Evolutionary conservation across 2,888 invertebrate genomes (phyloP).

Genomic region (Masnerella sp.): DNA sequence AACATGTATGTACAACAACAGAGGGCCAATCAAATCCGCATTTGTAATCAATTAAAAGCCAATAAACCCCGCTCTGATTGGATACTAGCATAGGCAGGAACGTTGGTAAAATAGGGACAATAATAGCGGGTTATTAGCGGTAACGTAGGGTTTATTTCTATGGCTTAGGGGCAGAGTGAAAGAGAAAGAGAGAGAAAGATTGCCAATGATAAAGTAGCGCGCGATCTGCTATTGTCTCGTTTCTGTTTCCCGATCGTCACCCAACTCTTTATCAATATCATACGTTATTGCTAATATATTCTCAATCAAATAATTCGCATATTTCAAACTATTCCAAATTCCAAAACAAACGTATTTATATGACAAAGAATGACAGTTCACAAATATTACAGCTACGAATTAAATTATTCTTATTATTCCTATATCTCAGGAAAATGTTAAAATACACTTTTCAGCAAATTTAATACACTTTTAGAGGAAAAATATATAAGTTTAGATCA

Average conservation of each 20-base stretch:
- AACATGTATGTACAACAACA: slow-evolving; percentile 60
- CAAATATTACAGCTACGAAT: too few relatives aligned
- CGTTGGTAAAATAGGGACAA: slow-evolving; percentile 72
- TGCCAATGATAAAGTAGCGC: slow-evolving; percentile 44
- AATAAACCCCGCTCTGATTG: slow-evolving; percentile 75
- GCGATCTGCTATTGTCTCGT: slow-evolving; percentile 23
- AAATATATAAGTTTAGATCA: too few relatives aligned
- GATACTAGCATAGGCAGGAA: slow-evolving; percentile 67
- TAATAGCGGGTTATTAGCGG: slow-evolving; percentile 75
- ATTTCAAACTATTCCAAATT: too few relatives aligned
- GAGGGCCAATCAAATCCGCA: slow-evolving; percentile 74
- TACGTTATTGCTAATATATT: too few relatives aligned
- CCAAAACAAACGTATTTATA: too few relatives aligned
- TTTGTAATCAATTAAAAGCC: slow-evolving; percentile 78
- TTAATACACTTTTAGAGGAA: too few relatives aligned
- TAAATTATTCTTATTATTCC: too few relatives aligned
- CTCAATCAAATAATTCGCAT: too few relatives aligned
- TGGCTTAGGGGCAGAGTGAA: slow-evolving; percentile 59
- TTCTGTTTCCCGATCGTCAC: slow-evolving; percentile 7
- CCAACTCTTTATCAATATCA: slow-evolving; percentile 11
- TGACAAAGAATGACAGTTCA: too few relatives aligned
- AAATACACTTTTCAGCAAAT: too few relatives aligned
- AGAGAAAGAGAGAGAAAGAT: slow-evolving; percentile 45
- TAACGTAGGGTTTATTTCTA: slow-evolving; percentile 71
- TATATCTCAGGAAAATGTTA: too few relatives aligned